Evolutionary conservation across 2,113 vertebrate species (phyloP).

Genomic region (Corythornis madagascariensis): DNA sequence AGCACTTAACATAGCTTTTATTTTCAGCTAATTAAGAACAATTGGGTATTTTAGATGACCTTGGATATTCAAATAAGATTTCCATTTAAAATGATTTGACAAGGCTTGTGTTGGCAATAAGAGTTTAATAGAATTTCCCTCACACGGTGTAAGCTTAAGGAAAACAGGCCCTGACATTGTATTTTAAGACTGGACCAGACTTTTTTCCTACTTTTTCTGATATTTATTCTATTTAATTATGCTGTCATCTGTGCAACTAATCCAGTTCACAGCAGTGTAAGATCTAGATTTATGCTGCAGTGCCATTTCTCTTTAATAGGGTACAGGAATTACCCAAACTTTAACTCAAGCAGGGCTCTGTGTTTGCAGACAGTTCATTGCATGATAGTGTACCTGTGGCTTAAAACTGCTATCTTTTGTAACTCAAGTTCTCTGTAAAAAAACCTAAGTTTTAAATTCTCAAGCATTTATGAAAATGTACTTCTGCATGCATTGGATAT

Average conservation of each 20-base stretch:
- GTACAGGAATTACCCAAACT: slow-evolving; percentile 19
- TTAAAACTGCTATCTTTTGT: slow-evolving; percentile 14
- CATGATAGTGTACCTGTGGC: neutral
- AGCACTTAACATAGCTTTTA: slow-evolving; percentile 45
- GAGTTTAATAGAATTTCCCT: slow-evolving; percentile 2
- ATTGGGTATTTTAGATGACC: slow-evolving; percentile 36
- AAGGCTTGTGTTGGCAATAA: slow-evolving; percentile 21
- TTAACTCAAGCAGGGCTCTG: neutral
- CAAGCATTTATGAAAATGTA: neutral
- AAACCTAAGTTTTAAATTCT: neutral
- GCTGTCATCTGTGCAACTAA: neutral
- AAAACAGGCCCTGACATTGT: neutral
- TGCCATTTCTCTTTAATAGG: slow-evolving; percentile 29
- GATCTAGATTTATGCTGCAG: neutral
- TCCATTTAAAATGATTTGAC: slow-evolving; percentile 46
- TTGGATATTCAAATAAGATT: slow-evolving; percentile 33
- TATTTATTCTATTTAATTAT: neutral
- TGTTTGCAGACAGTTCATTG: slow-evolving; percentile 7
- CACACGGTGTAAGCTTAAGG: neutral
- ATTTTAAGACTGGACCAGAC: neutral
- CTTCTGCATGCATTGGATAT: neutral
- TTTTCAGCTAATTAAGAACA: slow-evolving; percentile 65
- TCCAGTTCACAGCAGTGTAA: neutral
- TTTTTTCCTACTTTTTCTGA: neutral
- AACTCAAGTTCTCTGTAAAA: neutral